Evolutionary conservation across 2,888 invertebrate genomes (phyloP).

Genomic region (Macrosoma leucophasiata): DNA sequence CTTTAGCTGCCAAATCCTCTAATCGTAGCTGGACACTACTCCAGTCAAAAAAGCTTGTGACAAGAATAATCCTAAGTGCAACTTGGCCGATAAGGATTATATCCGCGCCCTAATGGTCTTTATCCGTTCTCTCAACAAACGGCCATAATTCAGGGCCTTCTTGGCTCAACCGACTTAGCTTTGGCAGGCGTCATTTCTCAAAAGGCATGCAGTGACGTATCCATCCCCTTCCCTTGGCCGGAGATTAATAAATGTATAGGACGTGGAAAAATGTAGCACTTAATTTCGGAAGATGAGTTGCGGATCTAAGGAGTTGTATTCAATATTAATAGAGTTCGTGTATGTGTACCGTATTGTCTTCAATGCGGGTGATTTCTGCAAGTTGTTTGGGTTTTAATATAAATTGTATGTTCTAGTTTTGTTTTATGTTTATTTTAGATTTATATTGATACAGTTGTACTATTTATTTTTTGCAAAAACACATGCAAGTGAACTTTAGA

Average conservation of each 20-base stretch:
- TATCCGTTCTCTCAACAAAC: constrained; percentile 72
- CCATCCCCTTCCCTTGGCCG: constrained; percentile 36
- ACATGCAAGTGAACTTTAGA: too few relatives aligned
- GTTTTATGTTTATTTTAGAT: too few relatives aligned
- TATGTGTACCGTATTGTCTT: too few relatives aligned
- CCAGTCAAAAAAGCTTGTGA: constrained; percentile 69
- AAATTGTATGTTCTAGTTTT: too few relatives aligned
- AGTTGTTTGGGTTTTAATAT: constrained; percentile 2
- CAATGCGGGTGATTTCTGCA: too few relatives aligned
- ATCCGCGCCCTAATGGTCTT: constrained; percentile 68
- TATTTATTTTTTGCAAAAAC: too few relatives aligned
- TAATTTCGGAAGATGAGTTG: constrained; percentile 66
- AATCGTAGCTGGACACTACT: constrained; percentile 64
- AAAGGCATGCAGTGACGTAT: constrained; percentile 69
- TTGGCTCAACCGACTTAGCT: constrained; percentile 74
- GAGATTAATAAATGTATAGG: constrained; percentile 73
- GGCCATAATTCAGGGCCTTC: constrained; percentile 70
- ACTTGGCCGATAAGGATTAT: constrained; percentile 74
- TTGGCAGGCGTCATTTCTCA: constrained; percentile 76
- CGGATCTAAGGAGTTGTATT: constrained; percentile 45
- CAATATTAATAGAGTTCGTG: constrained; percentile 33
- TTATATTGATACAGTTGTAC: too few relatives aligned
- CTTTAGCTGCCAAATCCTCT: constrained; percentile 51
- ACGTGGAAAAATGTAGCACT: constrained; percentile 71
- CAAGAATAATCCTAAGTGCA: constrained; percentile 75